Conservation (phyloP, 1,140 invertebrate species). For the Sarcophaga peregrina region DNA sequence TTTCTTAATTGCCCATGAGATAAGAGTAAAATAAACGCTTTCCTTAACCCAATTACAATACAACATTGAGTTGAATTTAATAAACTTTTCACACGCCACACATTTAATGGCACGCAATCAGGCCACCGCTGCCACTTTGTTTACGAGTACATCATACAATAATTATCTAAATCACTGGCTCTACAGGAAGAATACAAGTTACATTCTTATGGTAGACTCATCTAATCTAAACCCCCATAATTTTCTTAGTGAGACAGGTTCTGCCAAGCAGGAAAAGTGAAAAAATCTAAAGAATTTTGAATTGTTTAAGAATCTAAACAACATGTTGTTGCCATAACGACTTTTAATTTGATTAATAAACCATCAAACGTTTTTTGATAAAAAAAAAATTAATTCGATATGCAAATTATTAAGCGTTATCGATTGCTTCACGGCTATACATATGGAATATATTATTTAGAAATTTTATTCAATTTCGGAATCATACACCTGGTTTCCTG, state of each 20-base stretch:
- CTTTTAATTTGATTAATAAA: not conserved
- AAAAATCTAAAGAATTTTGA: not conserved
- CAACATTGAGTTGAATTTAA: not conserved
- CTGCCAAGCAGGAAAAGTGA: not conserved
- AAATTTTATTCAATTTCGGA: too few relatives aligned
- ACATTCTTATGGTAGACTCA: not conserved
- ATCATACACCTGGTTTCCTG: too few relatives aligned
- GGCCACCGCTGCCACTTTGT: too few relatives aligned
- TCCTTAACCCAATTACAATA: slow-evolving; percentile 11
- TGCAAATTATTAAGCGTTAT: too few relatives aligned
- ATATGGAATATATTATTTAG: too few relatives aligned
- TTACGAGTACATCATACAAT: too few relatives aligned
- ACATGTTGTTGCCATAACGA: slow-evolving; percentile 3
- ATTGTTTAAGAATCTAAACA: slow-evolving; percentile 19
- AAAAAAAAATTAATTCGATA: not conserved
- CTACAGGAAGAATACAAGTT: not conserved
- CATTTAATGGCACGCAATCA: slow-evolving; percentile 17
- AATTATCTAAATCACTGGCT: too few relatives aligned
- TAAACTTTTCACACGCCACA: slow-evolving; percentile 1
- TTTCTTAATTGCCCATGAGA: not conserved
- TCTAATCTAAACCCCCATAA: not conserved
- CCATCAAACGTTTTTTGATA: not conserved
- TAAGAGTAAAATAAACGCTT: not conserved
- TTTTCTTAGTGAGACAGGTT: slow-evolving; percentile 12
- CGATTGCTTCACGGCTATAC: too few relatives aligned